Conservation (phyloP, 1,140 invertebrate species). For the Trachelipus rathkii region DNA sequence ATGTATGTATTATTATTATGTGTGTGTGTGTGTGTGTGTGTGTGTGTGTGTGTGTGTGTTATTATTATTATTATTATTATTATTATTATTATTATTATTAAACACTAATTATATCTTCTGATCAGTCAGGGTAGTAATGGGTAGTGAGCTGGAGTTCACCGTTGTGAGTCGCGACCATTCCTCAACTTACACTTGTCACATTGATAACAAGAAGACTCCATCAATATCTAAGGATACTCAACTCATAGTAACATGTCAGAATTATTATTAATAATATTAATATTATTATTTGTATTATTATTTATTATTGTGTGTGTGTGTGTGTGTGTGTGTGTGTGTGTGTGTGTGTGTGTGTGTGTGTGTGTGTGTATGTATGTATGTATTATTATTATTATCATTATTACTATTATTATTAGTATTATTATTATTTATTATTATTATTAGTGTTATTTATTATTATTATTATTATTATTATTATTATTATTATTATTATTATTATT, state of each 20-base stretch:
- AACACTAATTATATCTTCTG: too few relatives aligned
- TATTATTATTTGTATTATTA: not conserved
- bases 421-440: not conserved
- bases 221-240: conserved; percentile 35
- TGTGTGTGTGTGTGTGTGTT: too few relatives aligned
- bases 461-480: not conserved
- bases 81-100: too few relatives aligned
- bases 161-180: conserved; percentile 35
- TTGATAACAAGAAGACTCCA: conserved; percentile 35
- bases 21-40: too few relatives aligned
- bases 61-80: too few relatives aligned
- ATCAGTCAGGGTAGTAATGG: conserved; percentile 38
- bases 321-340: too few relatives aligned
- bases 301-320: too few relatives aligned
- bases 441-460: not conserved
- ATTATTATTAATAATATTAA: not conserved
- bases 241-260: conserved; percentile 40
- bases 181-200: conserved; percentile 35
- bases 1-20: too few relatives aligned
- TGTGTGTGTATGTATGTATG: too few relatives aligned
- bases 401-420: not conserved
- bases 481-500: not conserved
- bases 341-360: too few relatives aligned
- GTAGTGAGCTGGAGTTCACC: conserved; percentile 29
- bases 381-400: too few relatives aligned